Conservation (phyloP, 2,797 vertebrate genomes). For the Fistularia tabacaria region DNA sequence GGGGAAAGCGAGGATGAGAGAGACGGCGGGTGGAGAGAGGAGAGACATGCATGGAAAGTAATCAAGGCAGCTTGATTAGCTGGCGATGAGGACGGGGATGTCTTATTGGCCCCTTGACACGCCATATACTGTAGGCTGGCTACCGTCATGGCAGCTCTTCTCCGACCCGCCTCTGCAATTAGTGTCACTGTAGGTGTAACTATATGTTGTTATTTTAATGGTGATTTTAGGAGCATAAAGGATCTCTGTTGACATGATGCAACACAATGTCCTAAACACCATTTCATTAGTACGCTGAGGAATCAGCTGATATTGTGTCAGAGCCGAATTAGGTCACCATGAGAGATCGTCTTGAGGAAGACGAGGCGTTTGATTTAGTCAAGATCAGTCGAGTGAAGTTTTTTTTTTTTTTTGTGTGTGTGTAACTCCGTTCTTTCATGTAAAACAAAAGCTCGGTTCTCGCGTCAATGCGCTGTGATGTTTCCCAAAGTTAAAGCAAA, state of each 20-base stretch:
- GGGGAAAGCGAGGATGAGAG: conserved; percentile 64
- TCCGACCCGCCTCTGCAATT: conserved; percentile 59
- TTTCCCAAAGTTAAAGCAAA: too few species aligned
- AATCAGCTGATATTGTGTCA: background rate
- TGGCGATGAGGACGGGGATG: conserved; percentile 86
- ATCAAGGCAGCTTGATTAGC: conserved; percentile 97
- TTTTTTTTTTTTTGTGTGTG: too few species aligned
- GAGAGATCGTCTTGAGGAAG: too few species aligned
- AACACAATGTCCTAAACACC: background rate
- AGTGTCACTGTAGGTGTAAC: conserved; percentile 44
- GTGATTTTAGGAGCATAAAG: conserved; percentile 9
- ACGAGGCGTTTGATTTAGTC: too few species aligned
- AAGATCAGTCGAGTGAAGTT: too few species aligned
- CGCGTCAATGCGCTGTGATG: too few species aligned
- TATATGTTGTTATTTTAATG: conserved; percentile 54
- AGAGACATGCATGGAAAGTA: conserved; percentile 95
- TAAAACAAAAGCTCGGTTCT: too few species aligned
- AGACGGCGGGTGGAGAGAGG: conserved; percentile 47
- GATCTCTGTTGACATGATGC: conserved; percentile 16
- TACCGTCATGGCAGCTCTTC: conserved; percentile 58
- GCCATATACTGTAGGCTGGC: conserved; percentile 49
- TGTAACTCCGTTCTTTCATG: too few species aligned
- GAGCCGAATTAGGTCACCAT: background rate
- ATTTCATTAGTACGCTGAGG: background rate
- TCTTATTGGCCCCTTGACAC: conserved; percentile 86